Conservation (phyloP, 2,113 vertebrate genomes). For the Isichthys henryi region DNA sequence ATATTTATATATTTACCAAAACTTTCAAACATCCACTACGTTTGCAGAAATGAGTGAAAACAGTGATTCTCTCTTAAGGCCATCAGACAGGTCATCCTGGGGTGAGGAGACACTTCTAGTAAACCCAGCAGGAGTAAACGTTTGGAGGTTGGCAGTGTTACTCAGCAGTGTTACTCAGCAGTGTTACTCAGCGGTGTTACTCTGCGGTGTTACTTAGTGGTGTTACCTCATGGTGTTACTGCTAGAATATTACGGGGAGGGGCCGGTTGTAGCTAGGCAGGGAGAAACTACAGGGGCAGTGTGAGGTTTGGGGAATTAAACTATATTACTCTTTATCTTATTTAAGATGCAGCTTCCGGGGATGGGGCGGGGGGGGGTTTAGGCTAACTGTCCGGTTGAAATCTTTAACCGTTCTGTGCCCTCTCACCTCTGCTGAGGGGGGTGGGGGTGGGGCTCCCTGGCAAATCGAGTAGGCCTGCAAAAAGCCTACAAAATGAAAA, state of each 20-base stretch:
- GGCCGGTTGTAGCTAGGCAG: conserved; percentile 26
- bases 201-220: background rate
- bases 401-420: conserved; percentile 74
- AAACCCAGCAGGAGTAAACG: background rate
- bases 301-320: conserved; percentile 76
- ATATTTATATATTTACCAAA: background rate
- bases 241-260: background rate
- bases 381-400: conserved; percentile 91
- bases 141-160: background rate
- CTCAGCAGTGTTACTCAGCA: background rate
- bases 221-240: background rate
- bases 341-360: conserved; percentile 80
- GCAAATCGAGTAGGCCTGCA: conserved; percentile 54
- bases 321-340: conserved; percentile 97
- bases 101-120: background rate
- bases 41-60: background rate
- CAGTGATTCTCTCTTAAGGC: background rate
- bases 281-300: conserved; percentile 61
- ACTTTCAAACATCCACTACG: background rate
- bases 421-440: conserved; percentile 49
- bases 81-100: background rate
- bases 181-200: background rate
- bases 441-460: conserved; percentile 51
- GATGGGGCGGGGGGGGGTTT: conserved; percentile 53
- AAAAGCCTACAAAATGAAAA: background rate